Base-by-base conservation (phyloP, 2,113 vertebrate species). In the Psittacus erithacus region DNA sequence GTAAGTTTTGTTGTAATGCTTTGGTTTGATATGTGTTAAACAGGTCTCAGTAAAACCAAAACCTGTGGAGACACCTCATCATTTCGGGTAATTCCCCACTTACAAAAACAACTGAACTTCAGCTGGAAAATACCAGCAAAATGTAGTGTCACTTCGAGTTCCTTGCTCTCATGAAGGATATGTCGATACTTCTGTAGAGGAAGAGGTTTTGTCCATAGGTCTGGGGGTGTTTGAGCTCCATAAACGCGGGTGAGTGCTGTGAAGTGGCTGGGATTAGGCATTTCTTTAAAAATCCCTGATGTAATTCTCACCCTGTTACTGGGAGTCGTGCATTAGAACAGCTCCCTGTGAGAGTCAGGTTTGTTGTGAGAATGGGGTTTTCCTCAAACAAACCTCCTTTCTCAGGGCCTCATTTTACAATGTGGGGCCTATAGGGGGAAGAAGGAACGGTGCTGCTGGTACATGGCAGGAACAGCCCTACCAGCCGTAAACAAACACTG, bases 181-280 rank as follows among this genome's bases (percentile, higher is more conserved):
- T 1, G 12, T 55, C 10, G 35, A 0, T n/a, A 39, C 17, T 60
- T 38, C 28, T 64, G 13, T 35, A 11, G 1, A 35, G 49, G 9
- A 92, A 35, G 29, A 35, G 33, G 16, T 62, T 71, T 67, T n/a
- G 43, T 10, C 38, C 12, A 7, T 11, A 71, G 63, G 25, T 17
- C 4, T 5, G 50, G 75, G 13, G 0, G 0, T 31, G 4, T 5
- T 2, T 3, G 15, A 33, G 29, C 43, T 59, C 64, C 9, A 3
- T 22, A 33, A 44, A 35, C 7, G 9, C 4, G 35, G 44, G 19
- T 47, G 27, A 38, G 55, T 43, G 13, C 52, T 88, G 28, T 57
- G 71, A 57, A 49, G 35, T 44, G 52, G 13, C 67, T 60, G 43
- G 22, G 33, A 31, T 67, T 38, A 20, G 41, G 20, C 35, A 24